Evolutionary conservation across 2,888 invertebrate genomes (phyloP), one percentile per base, ranked within the genome.

Genomic region (Heliconius charithonia): DNA sequence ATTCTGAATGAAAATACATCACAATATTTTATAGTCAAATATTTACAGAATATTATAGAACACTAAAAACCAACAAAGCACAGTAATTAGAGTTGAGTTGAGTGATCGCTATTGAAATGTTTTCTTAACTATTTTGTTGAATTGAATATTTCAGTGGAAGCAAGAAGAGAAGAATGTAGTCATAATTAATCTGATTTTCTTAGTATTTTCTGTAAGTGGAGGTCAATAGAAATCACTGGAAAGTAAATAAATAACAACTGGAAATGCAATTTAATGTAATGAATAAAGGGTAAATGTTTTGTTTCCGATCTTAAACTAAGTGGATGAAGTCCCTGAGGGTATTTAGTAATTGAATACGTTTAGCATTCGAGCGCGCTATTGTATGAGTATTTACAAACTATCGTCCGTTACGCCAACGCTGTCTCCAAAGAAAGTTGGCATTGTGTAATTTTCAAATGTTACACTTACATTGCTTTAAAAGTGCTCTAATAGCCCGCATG

Each of bases 361-460:
- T 41, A 63, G 27, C 22, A 22, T 65, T 74, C 3, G 29, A 74
- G 63, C 16, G 27, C 56, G 59, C 41, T 22, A 16, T 70, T 13
- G 62, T 62, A 22, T 19, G 22, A 51, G 19, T 51, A 62, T 37
- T 41, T 63, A 69, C 59, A 45, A 70, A 45, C 19, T 72, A 29
- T 66, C 59, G 62, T 56, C 27, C 22, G 29, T 80, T 74, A 69
- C 76, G 76, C 45, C 32, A 56, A 59, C 41, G 37, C 9, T 45
- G 45, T 32, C 56, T 71, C 29, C 78, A 78, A 82, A 82, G 82
- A 83, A 83, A 82, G 81, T 22, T 74, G 75, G 41, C 27, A 77
- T 84, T 84, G 82, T 80, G 77, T 77, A 83, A 84, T 62, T 78
- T 76, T 75, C 41, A 71, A 75, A 66, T 76, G 66, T 81, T 74